These are phyloP conservation scores for Melinaea marsaeus DNA, from an alignment of 2,888 invertebrate species.

Conservation along the genomic window DNA sequence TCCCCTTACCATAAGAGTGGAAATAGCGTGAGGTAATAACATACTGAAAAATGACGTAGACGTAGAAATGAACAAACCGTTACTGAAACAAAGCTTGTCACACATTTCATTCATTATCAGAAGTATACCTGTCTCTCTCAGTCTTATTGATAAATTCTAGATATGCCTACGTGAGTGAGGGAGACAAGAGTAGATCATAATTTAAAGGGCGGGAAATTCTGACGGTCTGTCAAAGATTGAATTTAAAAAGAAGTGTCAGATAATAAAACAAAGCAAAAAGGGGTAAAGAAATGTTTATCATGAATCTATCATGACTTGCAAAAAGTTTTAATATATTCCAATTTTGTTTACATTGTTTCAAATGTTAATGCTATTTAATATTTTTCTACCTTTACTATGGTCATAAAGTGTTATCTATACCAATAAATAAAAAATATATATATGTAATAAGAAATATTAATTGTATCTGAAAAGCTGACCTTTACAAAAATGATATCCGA, in stretches of 20 bases:
- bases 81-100: slow-evolving; percentile 15
- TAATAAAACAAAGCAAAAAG: neutral
- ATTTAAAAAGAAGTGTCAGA: slow-evolving; percentile 4
- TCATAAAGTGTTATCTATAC: too few species aligned
- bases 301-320: too few species aligned
- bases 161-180: slow-evolving; percentile 27
- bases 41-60: neutral
- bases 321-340: too few species aligned
- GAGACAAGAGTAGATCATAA: slow-evolving; percentile 34
- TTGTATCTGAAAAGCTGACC: too few species aligned
- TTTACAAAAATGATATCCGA: neutral
- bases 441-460: too few species aligned
- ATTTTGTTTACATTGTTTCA: too few species aligned
- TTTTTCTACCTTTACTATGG: too few species aligned
- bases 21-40: slow-evolving; percentile 8
- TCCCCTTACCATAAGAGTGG: neutral
- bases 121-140: slow-evolving; percentile 20
- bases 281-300: neutral
- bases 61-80: slow-evolving; percentile 6
- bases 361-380: too few species aligned
- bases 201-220: slow-evolving; percentile 39
- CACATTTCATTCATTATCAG: slow-evolving; percentile 22
- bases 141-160: slow-evolving; percentile 18
- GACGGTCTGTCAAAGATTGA: slow-evolving; percentile 31
- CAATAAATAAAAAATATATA: too few species aligned